Base-by-base conservation (phyloP, 2,797 vertebrate species). In the Coranthus polyacanthus region DNA sequence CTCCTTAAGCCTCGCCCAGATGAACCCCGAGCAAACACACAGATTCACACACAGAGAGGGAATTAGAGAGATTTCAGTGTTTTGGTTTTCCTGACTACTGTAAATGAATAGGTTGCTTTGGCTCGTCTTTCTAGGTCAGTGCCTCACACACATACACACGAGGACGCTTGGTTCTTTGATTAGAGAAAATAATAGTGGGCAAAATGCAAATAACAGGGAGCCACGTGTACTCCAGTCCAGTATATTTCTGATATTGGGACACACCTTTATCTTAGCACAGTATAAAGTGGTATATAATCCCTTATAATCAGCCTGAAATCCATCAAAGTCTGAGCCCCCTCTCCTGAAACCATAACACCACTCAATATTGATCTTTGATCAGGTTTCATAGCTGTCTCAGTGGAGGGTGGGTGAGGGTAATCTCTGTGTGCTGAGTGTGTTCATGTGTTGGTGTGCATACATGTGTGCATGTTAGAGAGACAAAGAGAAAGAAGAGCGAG, bases 291-390 rank as follows among this genome's bases (percentile, higher is more conserved):
- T 44, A 60, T 29, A 60, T 73, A 55, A 58, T 68, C 39, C 42
- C 16, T 59, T 34, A 1, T 21, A 50, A 68, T 49, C 46, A 73
- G 51, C 51, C 39, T 75, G 45, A 17, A 34, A 64, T 26, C 36
- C 26, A 53, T 74, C 45, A 70, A 51, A 59, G 53, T 38, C 55
- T 21, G 47, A 82, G 45, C 24, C 44, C 50, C 49, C 52, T 46
- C 58, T 59, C 56, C 17, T 26, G 39, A 68, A 64, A 71, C 47
- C 34, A 68, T 56, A 78, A 80, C 54, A 82, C 58, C 72, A 64
- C 75, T 75, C 78, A 61, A 5, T 87, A 91, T 90, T 82, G 89
- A 92, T 90, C 78, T 36, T 24, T 82, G 68, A 88, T 91, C 83
- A 34, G 78, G 79, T 92, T 91, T 90, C 87, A 87, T 78, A 42